A percentile compares a stretch with the other conserved stretches of the same genome.
These are phyloP conservation scores for Tragelaphus imberbis DNA, from an alignment of 2,113 vertebrate genomes.

Conservation along the genomic window DNA sequence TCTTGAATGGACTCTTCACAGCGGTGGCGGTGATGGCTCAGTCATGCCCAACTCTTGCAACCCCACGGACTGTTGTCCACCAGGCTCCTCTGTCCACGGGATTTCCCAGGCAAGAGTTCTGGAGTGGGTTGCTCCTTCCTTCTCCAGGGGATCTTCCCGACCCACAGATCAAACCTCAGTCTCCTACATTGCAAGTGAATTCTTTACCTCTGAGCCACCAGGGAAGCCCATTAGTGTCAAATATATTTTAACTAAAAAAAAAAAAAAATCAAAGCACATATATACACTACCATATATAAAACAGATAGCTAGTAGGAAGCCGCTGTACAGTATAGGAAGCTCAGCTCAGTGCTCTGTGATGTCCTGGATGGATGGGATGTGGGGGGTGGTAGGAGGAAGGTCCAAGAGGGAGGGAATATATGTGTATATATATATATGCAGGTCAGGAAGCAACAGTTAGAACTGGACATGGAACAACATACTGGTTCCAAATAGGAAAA, in stretches of 20 bases:
- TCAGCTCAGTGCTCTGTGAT: neutral
- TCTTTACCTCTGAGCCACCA: neutral
- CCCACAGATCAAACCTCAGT: fast-evolving
- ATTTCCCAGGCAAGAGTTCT: neutral
- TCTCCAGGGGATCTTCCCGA: neutral
- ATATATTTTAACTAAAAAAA: neutral
- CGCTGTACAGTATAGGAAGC: neutral
- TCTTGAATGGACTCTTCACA: neutral
- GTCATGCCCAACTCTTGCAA: neutral
- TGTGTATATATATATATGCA: neutral
- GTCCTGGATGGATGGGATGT: neutral
- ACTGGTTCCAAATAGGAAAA: too few species aligned
- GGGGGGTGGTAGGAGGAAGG: neutral
- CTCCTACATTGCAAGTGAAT: neutral
- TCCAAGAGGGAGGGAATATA: neutral
- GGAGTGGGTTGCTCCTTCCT: neutral
- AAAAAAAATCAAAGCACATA: neutral
- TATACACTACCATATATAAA: neutral
- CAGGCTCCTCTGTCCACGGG: neutral
- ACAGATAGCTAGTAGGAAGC: neutral
- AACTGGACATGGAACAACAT: too few species aligned
- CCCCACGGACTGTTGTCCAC: neutral
- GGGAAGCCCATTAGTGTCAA: neutral
- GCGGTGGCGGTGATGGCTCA: neutral
- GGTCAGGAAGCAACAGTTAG: too few species aligned